Base-by-base conservation (phyloP, 2,888 invertebrate species). In the Cantharis flavilabris region DNA sequence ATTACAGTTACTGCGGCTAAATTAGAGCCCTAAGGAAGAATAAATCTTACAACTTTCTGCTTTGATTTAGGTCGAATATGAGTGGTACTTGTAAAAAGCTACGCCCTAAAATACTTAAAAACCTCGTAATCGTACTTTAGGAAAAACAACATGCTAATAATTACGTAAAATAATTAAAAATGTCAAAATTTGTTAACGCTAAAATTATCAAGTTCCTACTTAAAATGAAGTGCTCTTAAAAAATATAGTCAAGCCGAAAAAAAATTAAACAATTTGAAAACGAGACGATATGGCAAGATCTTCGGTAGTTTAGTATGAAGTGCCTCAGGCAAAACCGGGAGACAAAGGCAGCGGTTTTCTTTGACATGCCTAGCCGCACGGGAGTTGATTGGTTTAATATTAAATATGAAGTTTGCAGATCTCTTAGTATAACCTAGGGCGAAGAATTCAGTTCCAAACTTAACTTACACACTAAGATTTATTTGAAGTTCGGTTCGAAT, bases 351-450 rank as follows among this genome's bases (percentile, higher is more conserved):
- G 78, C 76, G 75, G 77, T 75, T 70, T 76, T 76, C 79, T 81
- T 81, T 80, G 81, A 81, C 78, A 80, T 79, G 74, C 77, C 76
- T 79, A 81, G 79, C 81, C 81, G 80, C 80, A 81, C 79, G 76
- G 79, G 77, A 81, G 80, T 81, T 81, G 82, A 83, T 82, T 83
- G 83, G 82, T 82, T 83, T 83, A 81, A 82, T 82, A 83, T 83
- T 83, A 82, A 83, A 83, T 82, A 82, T 82, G 82, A 79, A 81
- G 80, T 73, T 76, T 79, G 72, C 73, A 72, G 76, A 76, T 76
- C 72, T 76, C 65, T 33, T 63, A 23, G 65, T 65, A 70, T 67
- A 69, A 70, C 79, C 76, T 63, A 16, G 18, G 70, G 79, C 76
- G 30, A 79, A 62, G 72, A 75, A 73, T 75, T 76, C 75, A 62